Evolutionary conservation across 2,113 vertebrate genomes (phyloP).

Genomic region (Pelvicachromis taeniatus): DNA sequence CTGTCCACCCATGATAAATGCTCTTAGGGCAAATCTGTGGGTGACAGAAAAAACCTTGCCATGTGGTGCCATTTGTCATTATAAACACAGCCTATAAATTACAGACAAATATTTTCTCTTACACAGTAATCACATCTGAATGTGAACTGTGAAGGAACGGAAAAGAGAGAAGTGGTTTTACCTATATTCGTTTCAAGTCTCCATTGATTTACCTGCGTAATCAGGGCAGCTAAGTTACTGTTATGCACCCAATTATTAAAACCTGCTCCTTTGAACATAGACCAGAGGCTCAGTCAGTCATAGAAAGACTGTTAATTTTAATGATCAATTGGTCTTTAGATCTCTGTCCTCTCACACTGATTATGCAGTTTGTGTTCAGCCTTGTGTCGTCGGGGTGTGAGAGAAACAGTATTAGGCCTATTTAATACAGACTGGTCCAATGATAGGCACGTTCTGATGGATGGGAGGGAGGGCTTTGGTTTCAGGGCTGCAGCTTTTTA

Average conservation of each 20-base stretch:
- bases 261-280: not conserved
- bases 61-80: not conserved
- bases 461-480: slow-evolving; percentile 45
- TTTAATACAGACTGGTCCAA: slow-evolving; percentile 6
- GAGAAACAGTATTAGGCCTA: not conserved
- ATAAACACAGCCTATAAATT: slow-evolving; percentile 17
- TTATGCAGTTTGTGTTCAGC: slow-evolving; percentile 3
- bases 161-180: not conserved
- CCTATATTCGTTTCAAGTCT: not conserved
- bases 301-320: slow-evolving; percentile 13
- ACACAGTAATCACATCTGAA: not conserved
- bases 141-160: not conserved
- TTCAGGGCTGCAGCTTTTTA: slow-evolving; percentile 65
- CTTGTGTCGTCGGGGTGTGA: not conserved
- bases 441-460: slow-evolving; percentile 31
- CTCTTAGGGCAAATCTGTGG: slow-evolving; percentile 16
- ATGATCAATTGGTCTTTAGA: slow-evolving; percentile 34
- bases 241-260: not conserved
- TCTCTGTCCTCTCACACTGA: slow-evolving; percentile 5
- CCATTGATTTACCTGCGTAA: not conserved
- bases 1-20: slow-evolving; percentile 52
- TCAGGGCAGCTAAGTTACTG: not conserved
- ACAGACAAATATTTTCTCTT: not conserved
- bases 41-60: not conserved
- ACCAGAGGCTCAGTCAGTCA: not conserved